phyloP scores from a whole-genome alignment of 2,797 vertebrate genomes.

The Holocentrus rufus region DNA sequence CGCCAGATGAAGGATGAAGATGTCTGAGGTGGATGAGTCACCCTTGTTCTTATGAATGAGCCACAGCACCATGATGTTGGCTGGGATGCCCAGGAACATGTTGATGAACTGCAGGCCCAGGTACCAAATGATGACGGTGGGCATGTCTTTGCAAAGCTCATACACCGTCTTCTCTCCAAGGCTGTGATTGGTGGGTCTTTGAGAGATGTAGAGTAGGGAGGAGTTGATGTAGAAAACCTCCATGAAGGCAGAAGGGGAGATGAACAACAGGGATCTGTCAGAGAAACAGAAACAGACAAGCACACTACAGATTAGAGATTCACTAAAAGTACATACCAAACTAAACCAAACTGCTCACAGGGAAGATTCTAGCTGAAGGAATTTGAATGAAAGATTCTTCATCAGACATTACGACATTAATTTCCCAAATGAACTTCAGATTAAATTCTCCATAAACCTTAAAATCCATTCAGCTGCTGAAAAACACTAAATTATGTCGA shows the following conservation, averaged over 20 bases:
- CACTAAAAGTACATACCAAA: background rate
- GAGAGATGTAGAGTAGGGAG: constrained; percentile 59
- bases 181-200: constrained; percentile 60
- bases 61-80: constrained; percentile 83
- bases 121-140: constrained; percentile 75
- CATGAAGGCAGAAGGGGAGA: constrained; percentile 53
- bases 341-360: background rate
- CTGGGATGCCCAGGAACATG: constrained; percentile 83
- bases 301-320: background rate
- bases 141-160: constrained; percentile 70
- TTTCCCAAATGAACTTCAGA: background rate
- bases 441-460: background rate
- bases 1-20: constrained; percentile 81
- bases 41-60: constrained; percentile 78
- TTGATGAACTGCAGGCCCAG: constrained; percentile 79
- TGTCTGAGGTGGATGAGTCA: constrained; percentile 81
- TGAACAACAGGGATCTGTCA: constrained; percentile 29
- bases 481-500: background rate
- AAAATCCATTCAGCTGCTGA: background rate
- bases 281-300: background rate
- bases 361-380: background rate
- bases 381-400: background rate
- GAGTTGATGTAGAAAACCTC: constrained; percentile 66
- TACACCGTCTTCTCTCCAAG: constrained; percentile 50
- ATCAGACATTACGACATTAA: background rate